Conservation (phyloP, 2,888 invertebrate species). For the Corythucha ciliata region DNA sequence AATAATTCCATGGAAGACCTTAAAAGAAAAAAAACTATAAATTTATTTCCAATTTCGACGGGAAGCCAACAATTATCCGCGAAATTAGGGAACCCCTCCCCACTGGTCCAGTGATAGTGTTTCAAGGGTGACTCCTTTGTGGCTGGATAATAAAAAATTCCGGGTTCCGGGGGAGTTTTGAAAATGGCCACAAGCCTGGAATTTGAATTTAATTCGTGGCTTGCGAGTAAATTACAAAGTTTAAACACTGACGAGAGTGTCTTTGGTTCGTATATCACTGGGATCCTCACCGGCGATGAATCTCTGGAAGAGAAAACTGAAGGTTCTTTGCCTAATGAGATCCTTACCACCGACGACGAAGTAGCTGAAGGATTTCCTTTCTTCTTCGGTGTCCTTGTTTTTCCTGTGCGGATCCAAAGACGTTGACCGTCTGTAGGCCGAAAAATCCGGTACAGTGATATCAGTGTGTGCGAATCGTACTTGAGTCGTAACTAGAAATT, state of each 20-base stretch:
- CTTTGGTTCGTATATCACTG: constrained; percentile 73
- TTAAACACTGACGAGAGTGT: constrained; percentile 77
- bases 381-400: constrained; percentile 50
- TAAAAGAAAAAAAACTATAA: no score
- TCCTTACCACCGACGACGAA: constrained; percentile 72
- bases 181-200: constrained; percentile 30
- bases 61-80: no score
- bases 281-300: constrained; percentile 78
- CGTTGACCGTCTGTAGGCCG: constrained; percentile 65
- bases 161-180: no score
- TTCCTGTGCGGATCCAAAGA: constrained; percentile 52
- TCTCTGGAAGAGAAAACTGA: constrained; percentile 71
- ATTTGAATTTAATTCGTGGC: constrained; percentile 62
- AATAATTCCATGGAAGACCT: no score
- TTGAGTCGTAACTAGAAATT: constrained; percentile 40
- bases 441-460: constrained; percentile 78
- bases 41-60: no score
- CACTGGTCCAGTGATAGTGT: no score
- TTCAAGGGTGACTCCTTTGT: no score
- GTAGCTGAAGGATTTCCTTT: constrained; percentile 73
- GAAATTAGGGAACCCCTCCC: no score
- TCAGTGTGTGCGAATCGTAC: constrained; percentile 85
- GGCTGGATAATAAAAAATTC: no score
- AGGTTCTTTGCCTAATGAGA: no score
- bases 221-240: constrained; percentile 63